A percentile compares a stretch with the other conserved stretches of the same genome.
These are phyloP conservation scores for Tipula vernalis DNA, from an alignment of 2,888 invertebrate genomes.

Conservation along the genomic window DNA sequence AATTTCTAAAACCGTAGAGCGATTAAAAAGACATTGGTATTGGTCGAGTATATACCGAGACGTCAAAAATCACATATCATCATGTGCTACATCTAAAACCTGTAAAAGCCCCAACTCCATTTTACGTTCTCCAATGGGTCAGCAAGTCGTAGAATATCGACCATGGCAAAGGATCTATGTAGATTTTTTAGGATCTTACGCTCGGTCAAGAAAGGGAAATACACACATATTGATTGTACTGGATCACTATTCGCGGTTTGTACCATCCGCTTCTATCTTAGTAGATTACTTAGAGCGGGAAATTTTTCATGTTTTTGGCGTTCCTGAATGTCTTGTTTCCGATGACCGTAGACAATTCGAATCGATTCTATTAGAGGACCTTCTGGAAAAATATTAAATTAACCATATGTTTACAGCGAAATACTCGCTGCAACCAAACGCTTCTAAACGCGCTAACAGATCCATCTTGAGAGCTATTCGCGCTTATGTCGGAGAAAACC, in stretches of 20 bases:
- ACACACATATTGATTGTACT: too few species aligned
- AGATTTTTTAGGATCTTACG: too few species aligned
- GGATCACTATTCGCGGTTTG: too few species aligned
- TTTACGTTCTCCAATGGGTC: neutral
- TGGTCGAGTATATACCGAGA: neutral
- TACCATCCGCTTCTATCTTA: neutral
- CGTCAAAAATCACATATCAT: neutral
- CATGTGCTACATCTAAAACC: neutral
- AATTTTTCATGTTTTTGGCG: neutral
- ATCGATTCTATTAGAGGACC: neutral
- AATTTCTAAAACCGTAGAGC: neutral
- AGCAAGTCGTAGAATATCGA: neutral
- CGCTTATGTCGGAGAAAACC: conserved; percentile 5
- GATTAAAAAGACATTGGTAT: neutral
- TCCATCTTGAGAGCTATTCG: neutral
- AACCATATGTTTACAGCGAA: neutral
- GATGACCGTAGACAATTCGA: neutral
- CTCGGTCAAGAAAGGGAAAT: neutral
- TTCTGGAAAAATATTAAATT: neutral
- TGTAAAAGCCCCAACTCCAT: neutral
- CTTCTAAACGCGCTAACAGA: neutral
- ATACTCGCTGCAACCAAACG: neutral
- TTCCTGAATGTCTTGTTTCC: neutral
- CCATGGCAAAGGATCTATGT: neutral
- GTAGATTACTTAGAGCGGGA: neutral